These are phyloP conservation scores for Syrphus vitripennis DNA, from an alignment of 2,888 invertebrate genomes.

Conservation along the genomic window DNA sequence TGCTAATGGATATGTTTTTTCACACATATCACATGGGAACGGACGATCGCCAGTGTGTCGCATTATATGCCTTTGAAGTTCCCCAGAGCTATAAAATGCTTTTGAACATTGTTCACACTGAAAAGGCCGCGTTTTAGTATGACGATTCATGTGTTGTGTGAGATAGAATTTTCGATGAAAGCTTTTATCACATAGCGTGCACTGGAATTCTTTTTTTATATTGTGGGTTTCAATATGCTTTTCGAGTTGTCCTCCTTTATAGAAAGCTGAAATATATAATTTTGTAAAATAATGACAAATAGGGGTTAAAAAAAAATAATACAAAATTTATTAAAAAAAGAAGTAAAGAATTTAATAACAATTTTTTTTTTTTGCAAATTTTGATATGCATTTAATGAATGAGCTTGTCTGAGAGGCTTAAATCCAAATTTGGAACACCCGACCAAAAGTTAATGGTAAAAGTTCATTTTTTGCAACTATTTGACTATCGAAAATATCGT, in stretches of 20 bases:
- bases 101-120: constrained; percentile 18
- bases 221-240: constrained; percentile 14
- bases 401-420: no score
- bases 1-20: neutral
- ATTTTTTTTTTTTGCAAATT: no score
- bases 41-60: constrained; percentile 21
- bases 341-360: no score
- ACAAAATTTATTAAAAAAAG: no score
- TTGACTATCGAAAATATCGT: no score
- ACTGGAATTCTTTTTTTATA: constrained; percentile 16
- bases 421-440: no score
- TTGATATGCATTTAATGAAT: no score
- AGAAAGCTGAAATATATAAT: constrained; percentile 13
- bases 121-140: constrained; percentile 8
- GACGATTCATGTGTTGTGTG: constrained; percentile 18
- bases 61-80: constrained; percentile 19
- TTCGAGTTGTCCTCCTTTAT: constrained; percentile 18
- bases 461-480: no score
- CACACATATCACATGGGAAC: constrained; percentile 17
- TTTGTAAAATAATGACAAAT: no score
- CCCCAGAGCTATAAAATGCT: constrained; percentile 12
- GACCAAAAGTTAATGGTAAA: no score
- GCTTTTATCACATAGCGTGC: constrained; percentile 14
- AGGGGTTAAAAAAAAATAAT: no score
- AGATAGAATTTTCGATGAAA: constrained; percentile 18